These are phyloP conservation scores for Lophotis ruficrista DNA, from an alignment of 2,113 vertebrate species.

Conservation along the genomic window DNA sequence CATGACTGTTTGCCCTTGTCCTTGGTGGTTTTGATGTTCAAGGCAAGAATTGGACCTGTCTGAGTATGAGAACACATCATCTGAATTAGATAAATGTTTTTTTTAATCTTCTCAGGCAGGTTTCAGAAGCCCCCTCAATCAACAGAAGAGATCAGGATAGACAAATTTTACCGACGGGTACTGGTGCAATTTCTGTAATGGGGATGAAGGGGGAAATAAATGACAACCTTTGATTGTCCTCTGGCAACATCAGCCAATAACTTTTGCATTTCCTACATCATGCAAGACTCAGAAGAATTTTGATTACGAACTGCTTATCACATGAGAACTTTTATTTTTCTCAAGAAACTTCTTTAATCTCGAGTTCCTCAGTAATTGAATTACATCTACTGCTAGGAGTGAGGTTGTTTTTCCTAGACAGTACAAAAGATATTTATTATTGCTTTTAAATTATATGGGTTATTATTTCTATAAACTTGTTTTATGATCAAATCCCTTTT, in stretches of 20 bases:
- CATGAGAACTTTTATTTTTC: not conserved
- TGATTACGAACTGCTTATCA: not conserved
- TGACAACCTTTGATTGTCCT: not conserved
- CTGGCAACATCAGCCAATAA: not conserved
- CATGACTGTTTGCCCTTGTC: not conserved
- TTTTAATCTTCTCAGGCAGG: not conserved
- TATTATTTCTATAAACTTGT: not conserved
- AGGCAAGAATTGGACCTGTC: not conserved
- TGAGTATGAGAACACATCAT: not conserved
- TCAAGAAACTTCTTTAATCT: not conserved
- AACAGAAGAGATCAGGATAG: not conserved
- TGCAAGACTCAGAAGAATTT: not conserved
- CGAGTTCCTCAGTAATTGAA: not conserved
- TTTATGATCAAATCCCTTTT: not conserved
- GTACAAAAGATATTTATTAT: not conserved
- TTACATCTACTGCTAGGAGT: not conserved
- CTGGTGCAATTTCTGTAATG: constrained; percentile 10
- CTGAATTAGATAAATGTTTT: not conserved
- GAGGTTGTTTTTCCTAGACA: not conserved
- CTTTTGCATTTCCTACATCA: not conserved
- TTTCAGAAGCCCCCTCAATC: not conserved
- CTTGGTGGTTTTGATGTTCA: not conserved
- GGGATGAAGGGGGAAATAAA: not conserved
- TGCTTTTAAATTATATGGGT: not conserved
- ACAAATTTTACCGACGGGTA: not conserved